Evolutionary conservation across 1,140 invertebrate genomes (phyloP), one percentile per base, ranked within the genome.

Genomic region (Eurosta solidaginis): DNA sequence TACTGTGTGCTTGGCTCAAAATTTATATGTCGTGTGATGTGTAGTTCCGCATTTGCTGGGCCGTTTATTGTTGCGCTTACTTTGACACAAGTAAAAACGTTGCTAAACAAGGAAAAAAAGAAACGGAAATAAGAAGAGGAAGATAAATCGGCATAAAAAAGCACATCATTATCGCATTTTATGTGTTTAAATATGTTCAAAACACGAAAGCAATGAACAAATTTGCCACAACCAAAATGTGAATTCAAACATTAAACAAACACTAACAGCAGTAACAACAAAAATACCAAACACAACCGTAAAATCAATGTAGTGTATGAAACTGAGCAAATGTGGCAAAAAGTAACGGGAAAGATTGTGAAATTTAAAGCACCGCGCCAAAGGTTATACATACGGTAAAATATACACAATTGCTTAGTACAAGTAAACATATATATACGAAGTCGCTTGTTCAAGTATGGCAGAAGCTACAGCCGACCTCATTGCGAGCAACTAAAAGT

Each of bases 361-460:
- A 29, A 14, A 17, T 59, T 59, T 36, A 14, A 59, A 29, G 54
- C 33, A n/a, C 20, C n/a, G 17, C 59, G 33, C 59, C 59, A 33
- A 68, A 68, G 59, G 59, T 68, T 68, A 68, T 68, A 68, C 59
- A 33, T 14, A n/a, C 29, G 25, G 59, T 68, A 40, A 68, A 40
- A 68, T 33, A 33, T 14, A n/a, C 29, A 12, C 49, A 78, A 78
- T 81, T 78, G 77, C 78, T 82, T 80, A 81, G 79, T 79, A 81
- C 80, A 81, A 80, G 79, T 79, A n/a, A n/a, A n/a, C n/a, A n/a
- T n/a, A n/a, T n/a, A n/a, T n/a, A n/a, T n/a, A n/a, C n/a, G n/a
- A n/a, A n/a, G n/a, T n/a, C n/a, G n/a, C n/a, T n/a, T n/a, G n/a
- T n/a, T n/a, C n/a, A n/a, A n/a, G n/a, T n/a, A n/a, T n/a, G n/a